These are phyloP conservation scores for Megalurothrips usitatus DNA, from an alignment of 2,888 invertebrate genomes.

Conservation along the genomic window DNA sequence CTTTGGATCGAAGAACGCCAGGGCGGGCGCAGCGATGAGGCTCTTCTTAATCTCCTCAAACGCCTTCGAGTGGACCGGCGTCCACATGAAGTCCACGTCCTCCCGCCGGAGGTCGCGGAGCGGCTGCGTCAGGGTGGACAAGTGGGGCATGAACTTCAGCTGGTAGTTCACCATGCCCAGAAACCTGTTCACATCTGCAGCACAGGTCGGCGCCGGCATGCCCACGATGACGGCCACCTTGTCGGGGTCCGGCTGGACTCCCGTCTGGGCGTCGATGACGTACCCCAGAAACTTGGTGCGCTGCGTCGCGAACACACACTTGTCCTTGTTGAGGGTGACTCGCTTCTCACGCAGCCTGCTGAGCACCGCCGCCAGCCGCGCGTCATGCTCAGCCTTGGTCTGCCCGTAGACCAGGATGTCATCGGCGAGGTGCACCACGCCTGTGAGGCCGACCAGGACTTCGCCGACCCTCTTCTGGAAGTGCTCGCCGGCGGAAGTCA, in stretches of 20 bases:
- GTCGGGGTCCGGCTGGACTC: background rate
- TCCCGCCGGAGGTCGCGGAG: background rate
- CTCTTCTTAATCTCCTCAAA: background rate
- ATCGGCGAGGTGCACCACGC: conserved; percentile 34
- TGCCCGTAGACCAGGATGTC: conserved; percentile 33
- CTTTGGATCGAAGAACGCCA: conserved; percentile 34
- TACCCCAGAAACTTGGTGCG: background rate
- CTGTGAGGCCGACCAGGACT: conserved; percentile 30
- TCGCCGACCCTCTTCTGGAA: background rate
- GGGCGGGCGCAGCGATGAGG: background rate
- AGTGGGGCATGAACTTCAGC: background rate
- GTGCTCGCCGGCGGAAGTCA: background rate
- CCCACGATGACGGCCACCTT: background rate
- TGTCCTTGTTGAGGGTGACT: conserved; percentile 34
- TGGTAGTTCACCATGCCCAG: background rate
- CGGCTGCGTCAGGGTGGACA: background rate
- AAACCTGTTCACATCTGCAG: background rate
- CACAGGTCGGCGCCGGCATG: background rate
- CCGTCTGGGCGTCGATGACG: background rate
- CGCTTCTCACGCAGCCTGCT: conserved; percentile 22
- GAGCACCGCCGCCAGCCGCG: conserved; percentile 27
- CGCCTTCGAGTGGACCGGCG: background rate
- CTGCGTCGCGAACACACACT: background rate
- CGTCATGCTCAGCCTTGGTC: conserved; percentile 33
- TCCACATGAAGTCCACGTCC: background rate